Evolutionary conservation across 2,797 vertebrate species (phyloP), one percentile per base, ranked within the genome.

Genomic region (Austrolebias charrua): DNA sequence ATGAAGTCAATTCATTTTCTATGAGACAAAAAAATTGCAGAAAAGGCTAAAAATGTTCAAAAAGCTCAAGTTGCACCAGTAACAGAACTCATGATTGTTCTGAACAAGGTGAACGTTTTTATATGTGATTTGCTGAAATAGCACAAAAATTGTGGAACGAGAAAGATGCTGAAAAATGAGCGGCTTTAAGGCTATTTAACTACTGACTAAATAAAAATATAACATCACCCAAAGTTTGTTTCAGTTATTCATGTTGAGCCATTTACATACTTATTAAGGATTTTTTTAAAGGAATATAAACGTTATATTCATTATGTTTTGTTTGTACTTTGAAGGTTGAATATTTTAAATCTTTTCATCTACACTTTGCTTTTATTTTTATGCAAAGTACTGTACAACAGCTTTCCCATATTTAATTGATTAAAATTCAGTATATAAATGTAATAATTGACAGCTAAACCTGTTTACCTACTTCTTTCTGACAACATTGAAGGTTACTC

Each of bases 101-200:
- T n/a, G n/a, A 24, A 3, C 24, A 24, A 24, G 24, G 2, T 24
- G 24, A 24, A 24, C 24, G 24, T 24, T 24, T 24, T 24, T 24
- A 24, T 24, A 24, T 24, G 24, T 24, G 24, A 24, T 24, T 24
- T 24, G 24, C 3, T 24, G 24, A 24, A 24, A 24, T 24, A 2
- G 24, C 24, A 24, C 24, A 24, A 24, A 24, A 24, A 24, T 24
- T 24, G 24, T 24, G 24, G 24, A 24, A 24, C 24, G 24, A 1
- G 24, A 24, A 24, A 24, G 24, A 24, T 24, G 24, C 24, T 24
- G 3, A 24, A 24, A 24, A 24, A 24, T 3, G 24, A 2, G 3
- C 24, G 24, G 52, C 70, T 62, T 55, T 60, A 55, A 52, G 61
- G 74, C 53, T 62, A 55, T 47, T 69, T n/a, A 68, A 42, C 48